Evolutionary conservation across 1,140 invertebrate genomes (phyloP), one percentile per base, ranked within the genome.

Genomic region (Pectinophora gossypiella): DNA sequence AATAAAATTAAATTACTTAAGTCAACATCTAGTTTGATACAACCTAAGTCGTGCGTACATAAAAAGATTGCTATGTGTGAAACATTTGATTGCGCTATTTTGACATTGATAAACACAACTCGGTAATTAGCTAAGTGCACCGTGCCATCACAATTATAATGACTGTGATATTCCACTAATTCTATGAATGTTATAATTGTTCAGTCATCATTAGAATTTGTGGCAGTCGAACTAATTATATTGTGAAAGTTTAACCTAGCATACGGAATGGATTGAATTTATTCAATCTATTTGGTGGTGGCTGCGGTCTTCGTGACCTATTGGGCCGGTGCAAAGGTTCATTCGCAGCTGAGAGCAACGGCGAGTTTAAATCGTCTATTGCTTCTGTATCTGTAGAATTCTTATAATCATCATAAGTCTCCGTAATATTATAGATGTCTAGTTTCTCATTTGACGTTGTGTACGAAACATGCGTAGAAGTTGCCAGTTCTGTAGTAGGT

Each of bases 211-310:
- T 68, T 56, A 57, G 56, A 60, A 61, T 67, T 72, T 50, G 21
- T 72, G 75, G 72, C 75, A 80, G 71, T 76, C 65, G 55, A 59
- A 52, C 61, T 48, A 19, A 27, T 32, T 20, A 48, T 49, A 52
- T 19, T 58, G 51, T 44, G 45, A 47, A 27, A 47, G 51, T 19
- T 60, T 85, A 87, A 70, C 84, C 84, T 78, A 87, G 72, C 52
- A 87, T 87, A 42, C 84, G 81, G 58, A 87, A 83, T 48, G 81
- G 84, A 59, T 84, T 87, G 46, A 87, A 87, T 65, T 83, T 85
- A 59, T 75, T 82, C 45, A 46, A 52, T 56, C 68, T 64, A 54
- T 69, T 78, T 21, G 52, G 64, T 48, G 54, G 57, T 50, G 56
- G 50, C 54, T 75, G 74, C 21, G 76, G 78, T 55, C 82, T 72